Conservation (phyloP, 2,797 vertebrate genomes). For the Mycteria americana region DNA sequence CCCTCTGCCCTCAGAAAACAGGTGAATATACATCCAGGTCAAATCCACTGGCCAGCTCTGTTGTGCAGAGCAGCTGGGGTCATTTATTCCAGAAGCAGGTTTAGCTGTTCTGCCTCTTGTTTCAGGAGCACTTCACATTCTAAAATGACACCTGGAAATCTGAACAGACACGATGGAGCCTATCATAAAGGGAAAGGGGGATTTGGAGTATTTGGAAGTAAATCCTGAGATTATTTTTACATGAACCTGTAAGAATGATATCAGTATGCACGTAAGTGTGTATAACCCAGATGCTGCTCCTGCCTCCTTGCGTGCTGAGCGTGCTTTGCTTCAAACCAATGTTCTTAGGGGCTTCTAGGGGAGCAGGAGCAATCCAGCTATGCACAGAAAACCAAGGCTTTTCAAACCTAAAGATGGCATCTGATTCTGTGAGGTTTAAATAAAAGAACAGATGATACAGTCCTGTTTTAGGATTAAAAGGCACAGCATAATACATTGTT, state of each 20-base stretch:
- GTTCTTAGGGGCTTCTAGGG: background rate
- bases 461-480: background rate
- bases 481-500: background rate
- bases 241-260: slow-evolving; percentile 45
- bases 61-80: background rate
- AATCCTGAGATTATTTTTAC: slow-evolving; percentile 61
- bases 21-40: slow-evolving; percentile 18
- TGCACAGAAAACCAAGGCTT: background rate
- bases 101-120: background rate
- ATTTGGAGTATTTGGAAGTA: slow-evolving; percentile 44
- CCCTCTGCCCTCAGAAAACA: slow-evolving; percentile 9
- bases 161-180: background rate
- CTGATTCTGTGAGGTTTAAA: background rate
- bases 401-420: background rate
- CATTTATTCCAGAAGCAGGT: background rate
- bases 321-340: background rate
- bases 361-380: background rate
- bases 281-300: slow-evolving; percentile 20
- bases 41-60: background rate
- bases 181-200: slow-evolving; percentile 16
- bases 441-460: background rate
- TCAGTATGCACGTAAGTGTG: background rate
- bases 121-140: background rate
- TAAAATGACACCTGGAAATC: slow-evolving; percentile 48
- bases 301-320: background rate